Base-by-base conservation (phyloP, 2,888 invertebrate genomes). In the Leuctra nigra region DNA sequence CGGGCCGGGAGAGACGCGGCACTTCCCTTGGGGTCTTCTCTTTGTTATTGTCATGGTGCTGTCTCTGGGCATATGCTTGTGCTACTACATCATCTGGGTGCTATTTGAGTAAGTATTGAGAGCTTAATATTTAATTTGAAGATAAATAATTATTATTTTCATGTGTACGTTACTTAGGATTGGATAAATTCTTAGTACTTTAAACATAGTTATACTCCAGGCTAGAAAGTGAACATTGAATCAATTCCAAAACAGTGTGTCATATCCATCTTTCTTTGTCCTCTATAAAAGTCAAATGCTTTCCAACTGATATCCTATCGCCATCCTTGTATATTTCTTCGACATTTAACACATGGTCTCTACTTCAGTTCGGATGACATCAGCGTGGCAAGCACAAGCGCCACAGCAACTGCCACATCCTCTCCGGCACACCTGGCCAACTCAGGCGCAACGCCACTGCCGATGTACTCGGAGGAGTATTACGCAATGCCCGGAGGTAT, bases 61-160 rank as follows among this genome's bases (percentile, higher is more conserved):
- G 44, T 86, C 89, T 41, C 78, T 89, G 53, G 89, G 90, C 46
- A 82, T 92, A 61, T 89, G 90, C 72, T 84, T 91, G 73, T 92
- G 92, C 73, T 93, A 93, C 72, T 92, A 92, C 75, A 84, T 93
- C 67, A 89, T 92, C 65, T 93, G 92, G 87, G 87, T 91, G 64
- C 81, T 92, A 59, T 92, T 91, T 74, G 92, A 91, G 93, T 93
- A 77, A 84, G 87, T 83, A 65, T 46, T 25, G 22, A 4, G 18
- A n/a, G n/a, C n/a, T n/a, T n/a, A n/a, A n/a, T n/a, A 29, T 29
- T 11, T 29, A 29, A 29, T 29, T 29, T n/a, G n/a, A n/a, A n/a
- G n/a, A n/a, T n/a, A 29, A 29, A 29, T 29, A 29, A 29, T 6
- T 29, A 7, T 29, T 29, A 29, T 29, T 11, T 29, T 29, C n/a